These are phyloP conservation scores for Sympetrum striolatum DNA, from an alignment of 2,888 invertebrate species.

Conservation along the genomic window DNA sequence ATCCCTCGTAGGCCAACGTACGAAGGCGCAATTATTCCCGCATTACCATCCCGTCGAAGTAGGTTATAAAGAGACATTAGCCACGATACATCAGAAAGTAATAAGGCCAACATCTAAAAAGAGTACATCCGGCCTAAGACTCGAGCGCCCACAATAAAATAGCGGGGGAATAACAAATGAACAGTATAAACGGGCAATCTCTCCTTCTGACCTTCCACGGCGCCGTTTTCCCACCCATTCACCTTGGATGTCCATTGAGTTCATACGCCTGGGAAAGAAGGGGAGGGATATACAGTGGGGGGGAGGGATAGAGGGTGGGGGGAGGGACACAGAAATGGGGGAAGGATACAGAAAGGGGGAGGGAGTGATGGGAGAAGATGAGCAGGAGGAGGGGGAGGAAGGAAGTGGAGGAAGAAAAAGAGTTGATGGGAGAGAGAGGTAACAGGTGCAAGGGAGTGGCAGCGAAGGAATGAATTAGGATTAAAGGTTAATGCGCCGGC, in stretches of 20 bases:
- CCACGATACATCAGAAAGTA: too few species aligned
- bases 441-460: not conserved
- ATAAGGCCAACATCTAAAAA: too few species aligned
- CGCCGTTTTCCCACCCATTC: conserved; percentile 14
- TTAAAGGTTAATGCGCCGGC: too few species aligned
- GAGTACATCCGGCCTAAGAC: too few species aligned
- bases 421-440: not conserved
- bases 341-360: not conserved
- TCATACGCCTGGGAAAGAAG: not conserved
- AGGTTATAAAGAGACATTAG: too few species aligned
- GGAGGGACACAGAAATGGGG: not conserved
- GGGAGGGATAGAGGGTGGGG: not conserved
- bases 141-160: not conserved
- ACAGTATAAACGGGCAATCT: not conserved
- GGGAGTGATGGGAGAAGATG: too few species aligned
- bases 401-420: not conserved
- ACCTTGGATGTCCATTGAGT: conserved; percentile 35
- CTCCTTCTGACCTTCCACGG: conserved; percentile 17
- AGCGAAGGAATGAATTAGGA: not conserved
- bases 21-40: too few species aligned
- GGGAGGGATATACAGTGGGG: not conserved
- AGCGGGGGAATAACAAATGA: not conserved
- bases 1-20: too few species aligned
- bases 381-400: too few species aligned
- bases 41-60: too few species aligned